Base-by-base conservation (phyloP, 2,888 invertebrate genomes). In the Cabera pusaria region DNA sequence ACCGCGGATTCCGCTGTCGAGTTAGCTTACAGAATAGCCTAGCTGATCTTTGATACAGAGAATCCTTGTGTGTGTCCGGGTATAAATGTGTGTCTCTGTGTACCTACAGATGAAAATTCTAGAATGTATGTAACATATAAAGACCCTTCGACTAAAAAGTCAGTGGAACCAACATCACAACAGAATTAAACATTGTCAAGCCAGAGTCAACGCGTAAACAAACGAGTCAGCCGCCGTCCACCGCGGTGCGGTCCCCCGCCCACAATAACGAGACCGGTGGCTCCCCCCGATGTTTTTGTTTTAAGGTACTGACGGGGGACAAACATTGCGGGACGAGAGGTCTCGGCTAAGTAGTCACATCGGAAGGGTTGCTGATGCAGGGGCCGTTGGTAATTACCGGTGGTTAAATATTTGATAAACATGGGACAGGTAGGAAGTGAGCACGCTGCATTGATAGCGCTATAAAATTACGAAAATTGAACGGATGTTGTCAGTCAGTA, bases 391-490 rank as follows among this genome's bases (percentile, higher is more conserved):
- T 42, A 42, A 42, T 42, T 36, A 42, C 35, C 39, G 27, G 14
- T n/a, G 12, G 49, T 32, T 54, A 45, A 60, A 61, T 64, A 52
- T 57, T 59, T 54, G 29, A 61, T 54, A 42, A 26, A 11, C 8
- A 12, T 12, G 28, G 29, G 22, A 22, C 31, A 31, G 31, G 31
- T 31, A 20, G 14, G n/a, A 3, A 6, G 9, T 21, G 16, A 11
- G 22, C 21, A 16, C 16, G 17, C 6, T 12, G 19, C 34, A 27
- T 26, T 29, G 18, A 27, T 19, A 22, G n/a, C 14, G n/a, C 12
- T 12, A 19, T 29, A 32, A 41, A 35, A 21, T 8, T 21, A 10
- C 8, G 7, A 25, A 6, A 10, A 27, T 31, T 21, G 16, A 5
- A 3, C 21, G 26, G 22, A 18, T 8, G 18, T 38, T n/a, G 18